Base-by-base conservation (phyloP, 2,888 invertebrate species). In the Creontiades dilutus region DNA sequence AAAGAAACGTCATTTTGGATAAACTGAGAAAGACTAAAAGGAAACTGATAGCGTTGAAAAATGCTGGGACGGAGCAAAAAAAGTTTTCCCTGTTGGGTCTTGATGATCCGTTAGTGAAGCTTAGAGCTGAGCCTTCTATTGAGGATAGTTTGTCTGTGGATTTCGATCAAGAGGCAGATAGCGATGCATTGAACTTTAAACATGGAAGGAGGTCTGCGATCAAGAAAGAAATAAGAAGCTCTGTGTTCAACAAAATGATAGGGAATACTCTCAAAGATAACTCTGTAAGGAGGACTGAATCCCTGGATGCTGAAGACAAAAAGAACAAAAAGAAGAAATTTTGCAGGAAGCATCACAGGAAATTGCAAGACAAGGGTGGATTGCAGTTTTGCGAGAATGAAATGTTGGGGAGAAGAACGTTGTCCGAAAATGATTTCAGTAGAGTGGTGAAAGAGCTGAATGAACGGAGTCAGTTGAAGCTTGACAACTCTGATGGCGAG, bases 1-100 rank as follows among this genome's bases (percentile, higher is more conserved):
- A 85, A 46, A 57, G 23, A 16, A 57, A 47, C 28, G 2, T 61
- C 0, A 57, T 61, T 61, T 27, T 55, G 46, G 85, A 61, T 4
- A 85, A 85, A 16, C 46, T 85, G 61, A 85, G 52, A 14, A 82
- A 82, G 11, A 16, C 47, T 7, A 55, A 82, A n/a, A 82, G 52
- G 52, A 48, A 55, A 52, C 55, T 82, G 19, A 82, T 52, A 16
- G 13, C 14, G 23, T 82, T 82, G 52, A 48, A 52, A 23, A 52
- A 52, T 52, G 82, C 55, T 4, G 52, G 52, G 11, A n/a, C 48
- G 7, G 52, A 82, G 5, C 82, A 47, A 19, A 82, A 52, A 19
- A 82, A 82, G 23, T 7, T 28, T 0, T 27, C 37, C 2, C 37
- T 78, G 14, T 13, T 19, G 46, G 11, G 78, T 19, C 78, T 4